Evolutionary conservation across 2,797 vertebrate genomes (phyloP), one percentile per base, ranked within the genome.

Genomic region (Sebastes matsubarae): DNA sequence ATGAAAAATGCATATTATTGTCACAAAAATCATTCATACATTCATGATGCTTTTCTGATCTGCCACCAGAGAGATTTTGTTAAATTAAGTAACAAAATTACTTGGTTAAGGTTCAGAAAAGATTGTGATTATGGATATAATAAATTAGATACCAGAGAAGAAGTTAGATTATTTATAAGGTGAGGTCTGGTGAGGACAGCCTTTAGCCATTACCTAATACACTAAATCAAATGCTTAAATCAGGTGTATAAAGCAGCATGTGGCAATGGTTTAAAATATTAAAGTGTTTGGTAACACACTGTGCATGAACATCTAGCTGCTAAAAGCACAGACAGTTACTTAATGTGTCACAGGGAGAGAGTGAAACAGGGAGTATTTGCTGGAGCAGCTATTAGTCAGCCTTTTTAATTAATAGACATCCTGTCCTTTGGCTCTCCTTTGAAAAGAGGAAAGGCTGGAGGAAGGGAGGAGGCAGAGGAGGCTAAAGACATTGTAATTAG

Each of bases 401-500:
- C 84, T 89, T 91, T 91, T 91, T 89, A 89, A 90, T 91, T 83
- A 88, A 89, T 83, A 86, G 88, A 84, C 90, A 89, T 90, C 86
- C 87, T 86, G 88, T 92, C 80, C 84, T 91, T 86, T 90, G 81
- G 82, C 82, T 89, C 71, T 79, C 68, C 70, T 91, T 88, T 88
- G 68, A 89, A 90, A 89, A 86, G 46, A 85, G 60, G 67, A 82
- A 73, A 84, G 67, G 63, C 77, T 70, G 63, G 63, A 79, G 75
- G 73, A 66, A 83, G 66, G 79, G 67, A 74, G 72, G 63, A 81
- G 78, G 66, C 80, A 68, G 71, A 85, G 64, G 60, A 76, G 77
- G 78, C 89, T 82, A 86, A 93, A 91, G 83, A 92, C 81, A 78
- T 81, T 83, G 85, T 93, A 93, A 94, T 94, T 90, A 91, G 83